Base-by-base conservation (phyloP, 2,797 vertebrate genomes). In the Molossus alvarezi region DNA sequence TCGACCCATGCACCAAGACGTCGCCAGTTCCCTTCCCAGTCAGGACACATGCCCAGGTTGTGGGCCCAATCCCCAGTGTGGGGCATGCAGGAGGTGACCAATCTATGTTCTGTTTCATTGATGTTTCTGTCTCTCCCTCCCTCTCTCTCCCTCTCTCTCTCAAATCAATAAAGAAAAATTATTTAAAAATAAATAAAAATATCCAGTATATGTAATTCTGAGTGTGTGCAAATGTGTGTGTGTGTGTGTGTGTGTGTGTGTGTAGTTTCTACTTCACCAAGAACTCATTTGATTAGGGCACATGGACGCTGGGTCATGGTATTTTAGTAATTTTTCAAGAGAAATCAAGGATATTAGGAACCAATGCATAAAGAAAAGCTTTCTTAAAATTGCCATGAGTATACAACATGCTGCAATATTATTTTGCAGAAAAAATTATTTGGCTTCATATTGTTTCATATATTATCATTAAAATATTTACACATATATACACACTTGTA, bases 321-420 rank as follows among this genome's bases (percentile, higher is more conserved):
- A 7, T 64, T 93, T 84, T 85, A 48, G 15, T 55, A 62, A 69
- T 86, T 95, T 93, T 9, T 15, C 10, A 73, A 77, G n/a, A 11
- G 18, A 80, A 69, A 1, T 2, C 27, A 21, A 58, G n/a, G 89
- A 80, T 83, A 71, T 87, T 60, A 94, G 21, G 93, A 95, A 88
- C 85, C 62, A 41, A 37, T 25, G 11, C 27, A 13, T 65, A 85
- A 25, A 76, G 13, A n/a, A 87, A 72, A 85, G 4, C 1, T 6
- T 65, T 77, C 41, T 45, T 88, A 83, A 79, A 88, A 75, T 13
- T 81, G 1, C 6, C 4, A 51, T 8, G 3, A 51, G 4, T 87
- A 48, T 41, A 89, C 2, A 88, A 53, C 10, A n/a, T 69, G 4
- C 2, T 72, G 6, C 12, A 48, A 15, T 58, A 62, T 75, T 81